Base-by-base conservation (phyloP, 2,888 invertebrate species). In the Xiphydria camelus region DNA sequence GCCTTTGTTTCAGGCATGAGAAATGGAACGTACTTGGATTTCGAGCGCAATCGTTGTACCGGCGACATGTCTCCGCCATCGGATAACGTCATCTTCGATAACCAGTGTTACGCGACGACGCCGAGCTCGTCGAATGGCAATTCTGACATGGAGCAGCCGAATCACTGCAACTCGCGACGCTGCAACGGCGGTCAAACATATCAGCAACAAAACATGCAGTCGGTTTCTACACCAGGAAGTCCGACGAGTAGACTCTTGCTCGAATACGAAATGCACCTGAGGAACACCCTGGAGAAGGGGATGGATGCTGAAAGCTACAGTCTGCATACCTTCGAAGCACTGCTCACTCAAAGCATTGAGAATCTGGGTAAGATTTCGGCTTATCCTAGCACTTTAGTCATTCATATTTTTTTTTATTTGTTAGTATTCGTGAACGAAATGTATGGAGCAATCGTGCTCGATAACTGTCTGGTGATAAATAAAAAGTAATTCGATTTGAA, bases 291-390 rank as follows among this genome's bases (percentile, higher is more conserved):
- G 52, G 94, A 94, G 54, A 93, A 94, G 76, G 94, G 94, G 57
- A 91, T 94, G 91, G 94, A 94, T 67, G 94, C 94, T 4, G 94
- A 94, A 77, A 93, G 93, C 73, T 94, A 93, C 77, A 93, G 93
- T 73, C 80, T 94, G 58, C 94, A 94, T 71, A 94, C 94, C 1
- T 94, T 94, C 68, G 94, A 94, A 78, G 93, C 94, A 45, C 80
- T 94, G 49, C 81, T 94, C 51, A 91, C 92, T 40, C 94, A 94
- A 78, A 94, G 93, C 78, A 93, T 94, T 92, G 94, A 94, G 77
- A 94, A 94, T 79, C 82, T 94, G 78, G 94, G 91, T 91, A 74
- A 75, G n/a, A n/a, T n/a, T n/a, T n/a, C n/a, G n/a, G n/a, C 5
- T 23, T 9, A 2, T 21, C 9, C 14, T 25, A 43, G 36, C 14